Conservation (phyloP, 1,140 invertebrate species). For the Drosophila setifemur region DNA sequence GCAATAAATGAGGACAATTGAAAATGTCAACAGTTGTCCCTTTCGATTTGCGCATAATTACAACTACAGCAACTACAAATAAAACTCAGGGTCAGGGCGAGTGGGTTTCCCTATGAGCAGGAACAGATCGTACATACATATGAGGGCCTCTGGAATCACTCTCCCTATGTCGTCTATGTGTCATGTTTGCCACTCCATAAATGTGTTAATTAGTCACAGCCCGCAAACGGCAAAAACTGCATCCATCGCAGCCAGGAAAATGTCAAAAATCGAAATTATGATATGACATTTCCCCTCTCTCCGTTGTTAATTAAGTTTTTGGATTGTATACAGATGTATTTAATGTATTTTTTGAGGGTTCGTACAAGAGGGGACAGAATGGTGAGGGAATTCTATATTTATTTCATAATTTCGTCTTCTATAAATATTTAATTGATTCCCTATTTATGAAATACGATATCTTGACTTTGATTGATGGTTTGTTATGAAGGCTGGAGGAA, state of each 20-base stretch:
- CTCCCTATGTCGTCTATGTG: neutral
- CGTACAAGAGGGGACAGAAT: constrained; percentile 10
- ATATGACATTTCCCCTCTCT: constrained; percentile 36
- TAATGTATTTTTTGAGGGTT: constrained; percentile 28
- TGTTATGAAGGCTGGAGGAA: constrained; percentile 5
- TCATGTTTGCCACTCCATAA: constrained; percentile 47
- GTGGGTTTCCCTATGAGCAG: constrained; percentile 7
- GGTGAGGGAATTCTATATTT: constrained; percentile 44
- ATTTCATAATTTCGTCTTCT: constrained; percentile 16
- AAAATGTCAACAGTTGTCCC: constrained; percentile 69
- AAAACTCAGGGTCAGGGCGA: constrained; percentile 33
- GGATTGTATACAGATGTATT: constrained; percentile 40
- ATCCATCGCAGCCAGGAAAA: constrained; percentile 24
- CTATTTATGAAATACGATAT: constrained; percentile 28
- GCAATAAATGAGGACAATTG: constrained; percentile 60
- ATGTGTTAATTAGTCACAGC: constrained; percentile 67
- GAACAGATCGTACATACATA: constrained; percentile 6
- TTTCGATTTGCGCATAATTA: constrained; percentile 60
- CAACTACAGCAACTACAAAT: constrained; percentile 31
- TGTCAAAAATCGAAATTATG: constrained; percentile 52
- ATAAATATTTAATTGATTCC: constrained; percentile 72
- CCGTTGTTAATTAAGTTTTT: constrained; percentile 43
- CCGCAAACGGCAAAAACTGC: constrained; percentile 54
- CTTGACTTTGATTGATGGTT: constrained; percentile 49
- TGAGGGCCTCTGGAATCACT: constrained; percentile 7